Evolutionary conservation across 2,113 vertebrate genomes (phyloP), one percentile per base, ranked within the genome.

Genomic region (Camelus bactrianus): DNA sequence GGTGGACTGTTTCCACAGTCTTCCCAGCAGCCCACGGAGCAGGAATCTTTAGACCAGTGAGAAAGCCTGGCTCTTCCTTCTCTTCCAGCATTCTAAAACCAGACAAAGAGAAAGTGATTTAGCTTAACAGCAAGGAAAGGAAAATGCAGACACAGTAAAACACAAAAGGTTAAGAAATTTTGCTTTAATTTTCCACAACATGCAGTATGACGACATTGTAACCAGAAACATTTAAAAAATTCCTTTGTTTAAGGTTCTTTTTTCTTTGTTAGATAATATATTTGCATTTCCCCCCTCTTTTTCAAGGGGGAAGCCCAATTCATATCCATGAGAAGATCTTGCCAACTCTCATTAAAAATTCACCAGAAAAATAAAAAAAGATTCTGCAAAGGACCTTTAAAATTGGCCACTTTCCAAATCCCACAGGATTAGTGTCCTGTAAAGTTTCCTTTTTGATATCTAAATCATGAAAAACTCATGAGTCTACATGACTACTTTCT

Each of bases 1-100:
- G 99, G 92, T 99, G 99, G 30, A 99, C 99, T 1, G 99, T 99
- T 98, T 99, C 99, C 84, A 99, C 99, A 0, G 99, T 99, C 97
- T 99, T 99, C 89, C 99, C 99, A 80, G 99, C 99, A 96, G 99
- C 99, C 99, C 99, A 99, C 0, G 99, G 99, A 97, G 99, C 99
- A 85, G 99, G 99, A 96, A 99, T 99, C 98, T 99, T 99, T 96
- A 99, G 98, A 60, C 99, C 99, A 5, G 99, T 99, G 81, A 99
- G 99, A 97, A 99, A 99, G 72, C 99, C 99, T 38, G 99, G 99
- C 86, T 99, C 99, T 91, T 99, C 99, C 32, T 99, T 99, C 97
- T 99, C 99, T 80, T 99, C 99, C 96, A 99, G 98, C 98, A 99
- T 99, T 97, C 99, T 99, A 95, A 97, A 98, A 98, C 92, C 2